Base-by-base conservation (phyloP, 2,113 vertebrate genomes). In the Crypturellus undulatus region DNA sequence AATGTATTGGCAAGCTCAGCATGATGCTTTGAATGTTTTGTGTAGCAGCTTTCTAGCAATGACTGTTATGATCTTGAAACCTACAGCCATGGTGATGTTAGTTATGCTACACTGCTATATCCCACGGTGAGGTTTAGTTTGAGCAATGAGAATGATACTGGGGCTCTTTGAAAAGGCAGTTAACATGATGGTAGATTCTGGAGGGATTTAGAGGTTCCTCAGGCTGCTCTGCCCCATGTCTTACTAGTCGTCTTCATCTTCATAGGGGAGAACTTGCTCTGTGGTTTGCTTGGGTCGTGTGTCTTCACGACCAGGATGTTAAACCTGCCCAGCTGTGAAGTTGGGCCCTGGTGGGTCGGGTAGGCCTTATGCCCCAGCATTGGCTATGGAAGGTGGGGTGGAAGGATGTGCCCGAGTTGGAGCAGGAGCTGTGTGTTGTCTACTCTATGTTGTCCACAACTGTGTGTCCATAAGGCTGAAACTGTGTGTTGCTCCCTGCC, bases 331-430 rank as follows among this genome's bases (percentile, higher is more conserved):
- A 16, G 22, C 30, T 69, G 20, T 30, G 40, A 42, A 42, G 40
- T 13, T 42, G 40, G 40, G 40, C 40, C 40, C 40, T 42, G 13
- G 4, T 72, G 49, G 14, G 9, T 54, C 3, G 0, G 56, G 20
- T 32, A 64, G n/a, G 6, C 8, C 60, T 24, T 6, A 8, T 17
- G 15, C 10, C 20, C 36, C 45, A 30, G 34, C 25, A 6, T 3
- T 47, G 60, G 26, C 7, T 30, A 19, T 59, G 36, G 24, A 4
- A 0, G 0, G 10, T 28, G 30, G 19, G 4, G 15, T 24, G 56
- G 49, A n/a, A 82, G 14, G 12, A 56, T 17, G 36, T 25, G 10
- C 36, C 73, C 24, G 4, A 56, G 15, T 43, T 67, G 64, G 85
- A 90, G 82, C 24, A 71, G 58, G 82, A 16, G n/a, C 73, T 58